Percentiles rank a stretch among this genome's conserved stretches.
Evolutionary conservation across 1,140 invertebrate genomes (phyloP).

Genomic region (Drosophila lini): DNA sequence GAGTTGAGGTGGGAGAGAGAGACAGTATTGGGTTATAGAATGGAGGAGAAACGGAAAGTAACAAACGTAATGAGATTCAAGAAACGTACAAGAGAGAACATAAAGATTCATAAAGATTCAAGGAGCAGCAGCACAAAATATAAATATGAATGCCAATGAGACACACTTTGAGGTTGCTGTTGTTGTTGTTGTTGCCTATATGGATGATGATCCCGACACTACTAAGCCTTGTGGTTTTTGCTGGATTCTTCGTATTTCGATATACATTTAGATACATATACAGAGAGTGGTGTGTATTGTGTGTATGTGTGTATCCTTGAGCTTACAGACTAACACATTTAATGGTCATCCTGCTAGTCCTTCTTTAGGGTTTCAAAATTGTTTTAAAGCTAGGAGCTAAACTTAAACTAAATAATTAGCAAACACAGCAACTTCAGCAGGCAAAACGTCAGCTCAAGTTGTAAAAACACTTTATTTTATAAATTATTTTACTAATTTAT

Average conservation of each 20-base stretch:
- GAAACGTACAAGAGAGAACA: slow-evolving; percentile 18
- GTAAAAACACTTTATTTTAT: slow-evolving; percentile 28
- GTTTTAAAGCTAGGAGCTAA: slow-evolving; percentile 68
- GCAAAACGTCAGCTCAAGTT: slow-evolving; percentile 69
- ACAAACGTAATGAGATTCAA: slow-evolving; percentile 40
- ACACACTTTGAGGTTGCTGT: slow-evolving; percentile 52
- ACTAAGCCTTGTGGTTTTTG: slow-evolving; percentile 37
- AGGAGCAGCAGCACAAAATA: slow-evolving; percentile 56
- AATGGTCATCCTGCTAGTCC: background rate
- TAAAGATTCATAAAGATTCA: slow-evolving; percentile 14
- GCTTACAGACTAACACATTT: slow-evolving; percentile 63
- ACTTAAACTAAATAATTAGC: slow-evolving; percentile 54
- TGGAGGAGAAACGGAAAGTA: slow-evolving; percentile 25
- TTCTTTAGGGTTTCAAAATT: slow-evolving; percentile 54
- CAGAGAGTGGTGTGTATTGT: background rate
- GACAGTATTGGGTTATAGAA: slow-evolving; percentile 26
- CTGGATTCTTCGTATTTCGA: background rate
- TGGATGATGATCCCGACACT: slow-evolving; percentile 32
- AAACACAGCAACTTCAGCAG: slow-evolving; percentile 48
- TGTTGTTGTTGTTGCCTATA: slow-evolving; percentile 17
- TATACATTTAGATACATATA: slow-evolving; percentile 13
- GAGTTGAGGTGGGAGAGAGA: slow-evolving; percentile 8
- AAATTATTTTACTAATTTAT: background rate
- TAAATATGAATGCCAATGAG: slow-evolving; percentile 78
- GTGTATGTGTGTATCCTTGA: slow-evolving; percentile 27